Percentiles rank a stretch among this genome's conserved stretches.
Evolutionary conservation across 92 coral and sea anemone genomes (phyloP).

Genomic region (Isaurus tuberculatus): DNA sequence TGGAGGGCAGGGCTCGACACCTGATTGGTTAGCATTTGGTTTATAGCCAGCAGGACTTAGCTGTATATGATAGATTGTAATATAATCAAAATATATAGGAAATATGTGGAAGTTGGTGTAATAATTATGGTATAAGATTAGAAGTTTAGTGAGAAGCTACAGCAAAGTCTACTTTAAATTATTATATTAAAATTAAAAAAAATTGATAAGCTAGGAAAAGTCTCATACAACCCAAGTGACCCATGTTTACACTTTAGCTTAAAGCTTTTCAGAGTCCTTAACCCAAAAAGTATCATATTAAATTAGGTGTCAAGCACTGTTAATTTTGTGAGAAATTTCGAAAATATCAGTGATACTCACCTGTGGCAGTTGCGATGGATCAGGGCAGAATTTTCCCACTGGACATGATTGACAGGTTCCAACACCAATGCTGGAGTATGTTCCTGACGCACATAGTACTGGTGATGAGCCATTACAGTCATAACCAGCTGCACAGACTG

Average conservation of each 20-base stretch:
- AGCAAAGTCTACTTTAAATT: no score
- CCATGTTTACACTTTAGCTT: no score
- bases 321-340: not conserved
- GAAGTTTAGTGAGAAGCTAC: no score
- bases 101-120: not conserved
- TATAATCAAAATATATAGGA: not conserved
- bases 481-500: constrained; percentile 94
- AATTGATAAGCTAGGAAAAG: no score
- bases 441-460: constrained; percentile 77
- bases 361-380: constrained; percentile 90
- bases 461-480: constrained; percentile 63
- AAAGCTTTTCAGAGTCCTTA: no score
- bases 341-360: constrained; percentile 25
- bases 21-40: constrained; percentile 66
- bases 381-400: constrained; percentile 68
- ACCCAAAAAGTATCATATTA: no score
- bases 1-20: constrained; percentile 74
- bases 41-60: constrained; percentile 86
- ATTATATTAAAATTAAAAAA: no score
- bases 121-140: no score
- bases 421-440: constrained; percentile 76
- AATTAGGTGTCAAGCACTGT: no score
- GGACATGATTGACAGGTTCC: constrained; percentile 85
- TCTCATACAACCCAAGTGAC: no score
- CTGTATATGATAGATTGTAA: constrained; percentile 33